Base-by-base conservation (phyloP, 2,113 vertebrate genomes). In the Gadus macrocephalus region DNA sequence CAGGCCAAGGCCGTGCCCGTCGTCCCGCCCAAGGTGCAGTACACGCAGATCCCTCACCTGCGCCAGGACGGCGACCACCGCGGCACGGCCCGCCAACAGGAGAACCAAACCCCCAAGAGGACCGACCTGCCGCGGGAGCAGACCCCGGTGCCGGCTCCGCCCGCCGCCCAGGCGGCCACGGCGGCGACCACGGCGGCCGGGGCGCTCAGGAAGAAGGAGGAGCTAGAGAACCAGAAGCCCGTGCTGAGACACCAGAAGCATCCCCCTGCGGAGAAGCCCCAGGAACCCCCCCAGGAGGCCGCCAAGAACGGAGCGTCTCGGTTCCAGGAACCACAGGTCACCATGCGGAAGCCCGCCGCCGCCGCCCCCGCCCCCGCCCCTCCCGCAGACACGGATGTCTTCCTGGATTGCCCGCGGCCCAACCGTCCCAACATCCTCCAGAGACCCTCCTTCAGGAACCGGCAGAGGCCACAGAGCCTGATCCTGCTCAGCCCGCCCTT, bases 401-500 rank as follows among this genome's bases (percentile, higher is more conserved):
- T 92, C 55, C 92, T 89, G 27, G 95, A 96, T 31, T 92, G 93
- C 82, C 94, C 94, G 66, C 95, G 94, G 88, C 90, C 93, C 27
- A 96, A 93, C 83, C 91, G 93, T 67, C 78, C 85, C 16, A 89
- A 93, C 0, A 84, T 95, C 0, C 90, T 91, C 20, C 94, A 96
- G 70, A 95, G 95, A 62, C 90, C 95, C 2, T 97, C 95, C 38
- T 96, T 96, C 25, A 93, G 97, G 83, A 93, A 94, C 72, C 92
- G 96, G 66, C 95, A 96, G 0, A 94, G 97, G 82, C 97, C 97
- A 67, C 97, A 99, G 74, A 99, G 97, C 80, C 92, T 99, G n/a
- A 97, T 99, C 79, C 92, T 99, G 55, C 96, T 97, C 85, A 98
- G 96, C 53, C 95, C 97, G 28, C 97, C 96, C 58, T 98, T 98